Percentiles rank a stretch among this genome's conserved stretches.
Conservation (phyloP, 2,888 invertebrate species). For the Steromphala cineraria region DNA sequence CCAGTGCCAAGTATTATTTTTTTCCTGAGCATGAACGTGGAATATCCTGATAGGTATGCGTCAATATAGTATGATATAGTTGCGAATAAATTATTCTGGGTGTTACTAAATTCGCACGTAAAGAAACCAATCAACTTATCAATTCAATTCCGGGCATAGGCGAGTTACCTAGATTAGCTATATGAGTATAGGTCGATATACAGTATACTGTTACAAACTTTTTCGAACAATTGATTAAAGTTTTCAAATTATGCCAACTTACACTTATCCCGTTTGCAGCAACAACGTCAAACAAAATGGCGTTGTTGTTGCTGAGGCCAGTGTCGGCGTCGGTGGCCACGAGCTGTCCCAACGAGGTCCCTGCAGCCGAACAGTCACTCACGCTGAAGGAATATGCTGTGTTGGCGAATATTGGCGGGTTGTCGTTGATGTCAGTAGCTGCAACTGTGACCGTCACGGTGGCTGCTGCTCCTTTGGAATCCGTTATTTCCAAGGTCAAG, state of each 20-base stretch:
- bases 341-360: background rate
- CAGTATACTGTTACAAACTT: too few species aligned
- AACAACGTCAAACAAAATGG: background rate
- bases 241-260: background rate
- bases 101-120: too few species aligned
- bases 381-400: background rate
- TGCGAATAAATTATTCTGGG: too few species aligned
- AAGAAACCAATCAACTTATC: too few species aligned
- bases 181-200: too few species aligned
- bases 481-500: background rate
- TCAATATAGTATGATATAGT: too few species aligned
- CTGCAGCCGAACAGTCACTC: background rate
- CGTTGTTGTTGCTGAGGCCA: background rate
- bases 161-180: too few species aligned
- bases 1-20: too few species aligned
- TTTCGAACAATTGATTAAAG: too few species aligned
- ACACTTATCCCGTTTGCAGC: background rate
- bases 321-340: background rate
- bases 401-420: background rate
- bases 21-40: too few species aligned
- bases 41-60: too few species aligned
- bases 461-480: background rate
- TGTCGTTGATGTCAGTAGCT: background rate
- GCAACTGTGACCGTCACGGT: background rate
- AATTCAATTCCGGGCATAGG: too few species aligned